phyloP scores from a whole-genome alignment of 2,797 vertebrate species.

The Carduelis carduelis region DNA sequence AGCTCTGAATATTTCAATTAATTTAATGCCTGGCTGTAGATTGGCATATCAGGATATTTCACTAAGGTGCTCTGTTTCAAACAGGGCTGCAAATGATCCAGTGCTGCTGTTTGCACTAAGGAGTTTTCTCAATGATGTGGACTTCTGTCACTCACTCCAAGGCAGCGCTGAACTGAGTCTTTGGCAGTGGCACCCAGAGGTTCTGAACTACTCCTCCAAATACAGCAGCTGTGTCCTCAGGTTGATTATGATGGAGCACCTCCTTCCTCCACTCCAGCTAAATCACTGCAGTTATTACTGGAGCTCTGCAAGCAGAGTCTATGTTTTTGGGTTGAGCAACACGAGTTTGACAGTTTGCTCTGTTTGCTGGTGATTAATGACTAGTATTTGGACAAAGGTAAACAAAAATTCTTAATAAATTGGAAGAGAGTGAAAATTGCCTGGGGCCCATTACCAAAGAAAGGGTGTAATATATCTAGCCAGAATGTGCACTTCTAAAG shows the following conservation, averaged over 20 bases:
- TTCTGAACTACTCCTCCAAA: background rate
- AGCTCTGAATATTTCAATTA: background rate
- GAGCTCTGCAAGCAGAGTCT: background rate
- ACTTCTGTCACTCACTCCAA: background rate
- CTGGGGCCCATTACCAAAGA: conserved; percentile 1
- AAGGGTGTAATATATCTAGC: background rate
- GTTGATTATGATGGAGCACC: background rate
- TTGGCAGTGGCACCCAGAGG: background rate
- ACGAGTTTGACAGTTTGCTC: background rate
- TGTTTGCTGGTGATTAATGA: conserved; percentile 33
- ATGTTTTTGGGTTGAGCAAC: background rate
- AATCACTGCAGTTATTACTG: background rate
- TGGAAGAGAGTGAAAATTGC: conserved; percentile 18
- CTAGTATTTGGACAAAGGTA: conserved; percentile 35
- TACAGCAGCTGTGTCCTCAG: background rate
- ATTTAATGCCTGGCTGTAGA: background rate
- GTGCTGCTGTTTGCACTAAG: background rate
- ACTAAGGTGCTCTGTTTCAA: background rate
- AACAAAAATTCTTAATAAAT: conserved; percentile 42
- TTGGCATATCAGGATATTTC: background rate
- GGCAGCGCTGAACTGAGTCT: background rate
- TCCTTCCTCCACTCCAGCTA: background rate
- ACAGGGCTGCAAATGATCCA: background rate
- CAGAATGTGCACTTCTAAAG: background rate
- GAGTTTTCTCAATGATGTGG: background rate